These are phyloP conservation scores for Danionella dracula DNA, from an alignment of 2,797 vertebrate species.

Conservation along the genomic window DNA sequence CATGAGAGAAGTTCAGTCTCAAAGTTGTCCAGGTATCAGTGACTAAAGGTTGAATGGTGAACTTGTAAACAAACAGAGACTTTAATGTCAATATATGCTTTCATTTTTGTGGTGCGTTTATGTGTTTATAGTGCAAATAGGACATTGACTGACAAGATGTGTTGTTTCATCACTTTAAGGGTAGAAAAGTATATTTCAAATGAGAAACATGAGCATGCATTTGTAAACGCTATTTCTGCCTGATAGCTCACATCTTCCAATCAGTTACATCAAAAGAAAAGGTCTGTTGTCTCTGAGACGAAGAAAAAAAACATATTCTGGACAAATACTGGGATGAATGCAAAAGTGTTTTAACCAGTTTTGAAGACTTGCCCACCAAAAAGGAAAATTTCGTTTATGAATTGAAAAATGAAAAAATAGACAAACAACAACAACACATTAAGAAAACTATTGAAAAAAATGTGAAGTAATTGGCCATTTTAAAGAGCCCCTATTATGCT, in stretches of 20 bases:
- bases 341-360: too few relatives aligned
- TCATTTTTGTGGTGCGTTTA: not conserved
- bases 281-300: too few relatives aligned
- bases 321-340: too few relatives aligned
- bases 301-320: too few relatives aligned
- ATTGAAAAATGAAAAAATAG: too few relatives aligned
- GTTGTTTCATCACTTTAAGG: not conserved
- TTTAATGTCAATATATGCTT: not conserved
- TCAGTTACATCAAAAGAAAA: not conserved
- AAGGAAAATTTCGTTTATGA: too few relatives aligned
- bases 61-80: not conserved
- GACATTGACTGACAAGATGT: not conserved
- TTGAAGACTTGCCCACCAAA: too few relatives aligned
- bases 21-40: constrained; percentile 18
- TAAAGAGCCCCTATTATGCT: too few relatives aligned
- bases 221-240: not conserved
- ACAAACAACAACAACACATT: too few relatives aligned
- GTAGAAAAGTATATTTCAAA: not conserved
- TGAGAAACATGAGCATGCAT: not conserved
- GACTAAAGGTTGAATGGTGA: constrained; percentile 9
- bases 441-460: too few relatives aligned
- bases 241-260: not conserved
- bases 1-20: constrained; percentile 28
- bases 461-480: too few relatives aligned
- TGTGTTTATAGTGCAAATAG: not conserved